These are phyloP conservation scores for Buceros bicornis DNA, from an alignment of 2,797 vertebrate genomes.

Conservation along the genomic window DNA sequence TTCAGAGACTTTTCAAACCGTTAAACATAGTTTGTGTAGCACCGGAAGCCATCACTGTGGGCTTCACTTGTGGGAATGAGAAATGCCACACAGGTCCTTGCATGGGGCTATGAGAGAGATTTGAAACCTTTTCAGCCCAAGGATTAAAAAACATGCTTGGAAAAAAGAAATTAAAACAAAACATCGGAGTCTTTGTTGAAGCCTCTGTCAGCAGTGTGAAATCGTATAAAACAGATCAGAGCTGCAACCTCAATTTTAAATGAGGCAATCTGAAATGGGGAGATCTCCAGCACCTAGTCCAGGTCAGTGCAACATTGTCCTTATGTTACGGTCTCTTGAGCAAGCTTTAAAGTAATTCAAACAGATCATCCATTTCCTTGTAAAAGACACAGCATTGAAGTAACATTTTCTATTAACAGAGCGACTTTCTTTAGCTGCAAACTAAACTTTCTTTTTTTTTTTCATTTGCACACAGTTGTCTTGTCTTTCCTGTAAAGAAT, in stretches of 20 bases:
- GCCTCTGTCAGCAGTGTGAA: not conserved
- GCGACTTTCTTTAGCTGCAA: not conserved
- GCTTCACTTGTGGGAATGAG: not conserved
- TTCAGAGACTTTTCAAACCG: not conserved
- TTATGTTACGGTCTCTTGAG: not conserved
- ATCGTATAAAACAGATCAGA: not conserved
- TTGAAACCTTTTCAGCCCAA: not conserved
- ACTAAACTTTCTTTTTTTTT: not conserved
- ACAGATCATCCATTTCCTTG: not conserved
- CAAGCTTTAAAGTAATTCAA: not conserved
- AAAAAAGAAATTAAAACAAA: not conserved
- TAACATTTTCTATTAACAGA: not conserved
- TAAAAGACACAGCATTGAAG: not conserved
- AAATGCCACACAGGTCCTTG: not conserved
- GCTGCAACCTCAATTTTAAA: not conserved
- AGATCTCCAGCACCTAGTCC: not conserved
- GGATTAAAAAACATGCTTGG: not conserved
- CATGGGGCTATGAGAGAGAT: not conserved
- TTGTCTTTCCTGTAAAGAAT: not conserved
- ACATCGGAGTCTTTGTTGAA: not conserved
- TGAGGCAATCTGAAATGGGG: not conserved
- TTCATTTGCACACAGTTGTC: not conserved
- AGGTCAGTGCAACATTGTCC: conserved; percentile 14
- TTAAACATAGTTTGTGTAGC: not conserved
- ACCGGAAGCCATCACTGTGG: not conserved